phyloP scores from a whole-genome alignment of 2,113 vertebrate genomes.

The Aspidoscelis tigris region DNA sequence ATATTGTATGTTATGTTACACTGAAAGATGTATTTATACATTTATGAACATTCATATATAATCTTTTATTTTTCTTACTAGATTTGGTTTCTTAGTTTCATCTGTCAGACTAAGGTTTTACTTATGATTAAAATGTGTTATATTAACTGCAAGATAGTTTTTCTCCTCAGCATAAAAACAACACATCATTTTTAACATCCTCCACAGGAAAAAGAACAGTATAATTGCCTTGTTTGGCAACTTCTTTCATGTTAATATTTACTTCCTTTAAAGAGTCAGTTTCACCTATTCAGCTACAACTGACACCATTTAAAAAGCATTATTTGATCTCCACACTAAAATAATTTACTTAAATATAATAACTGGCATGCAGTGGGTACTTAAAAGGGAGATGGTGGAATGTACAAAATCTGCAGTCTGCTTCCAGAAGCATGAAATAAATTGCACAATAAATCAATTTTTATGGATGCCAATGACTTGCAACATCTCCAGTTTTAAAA shows the following conservation, averaged over 20 bases:
- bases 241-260: constrained; percentile 51
- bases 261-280: constrained; percentile 50
- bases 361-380: constrained; percentile 32
- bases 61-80: too few relatives aligned
- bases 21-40: too few relatives aligned
- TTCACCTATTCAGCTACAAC: constrained; percentile 34
- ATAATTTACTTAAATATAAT: constrained; percentile 64
- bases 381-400: constrained; percentile 48
- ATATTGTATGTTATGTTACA: too few relatives aligned
- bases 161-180: too few relatives aligned
- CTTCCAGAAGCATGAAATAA: constrained; percentile 69
- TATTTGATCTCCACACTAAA: constrained; percentile 56
- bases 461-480: constrained; percentile 78
- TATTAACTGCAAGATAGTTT: too few relatives aligned
- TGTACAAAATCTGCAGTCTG: constrained; percentile 56
- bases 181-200: background rate
- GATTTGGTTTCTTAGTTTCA: too few relatives aligned
- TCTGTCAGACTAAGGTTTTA: too few relatives aligned
- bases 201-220: constrained; percentile 19
- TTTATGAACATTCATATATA: too few relatives aligned
- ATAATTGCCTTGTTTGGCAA: constrained; percentile 55
- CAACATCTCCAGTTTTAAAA: constrained; percentile 82
- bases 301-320: constrained; percentile 47
- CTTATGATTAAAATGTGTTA: too few relatives aligned
- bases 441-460: constrained; percentile 79